Conservation (phyloP, 2,888 invertebrate species). For the Drosophila rellima region DNA sequence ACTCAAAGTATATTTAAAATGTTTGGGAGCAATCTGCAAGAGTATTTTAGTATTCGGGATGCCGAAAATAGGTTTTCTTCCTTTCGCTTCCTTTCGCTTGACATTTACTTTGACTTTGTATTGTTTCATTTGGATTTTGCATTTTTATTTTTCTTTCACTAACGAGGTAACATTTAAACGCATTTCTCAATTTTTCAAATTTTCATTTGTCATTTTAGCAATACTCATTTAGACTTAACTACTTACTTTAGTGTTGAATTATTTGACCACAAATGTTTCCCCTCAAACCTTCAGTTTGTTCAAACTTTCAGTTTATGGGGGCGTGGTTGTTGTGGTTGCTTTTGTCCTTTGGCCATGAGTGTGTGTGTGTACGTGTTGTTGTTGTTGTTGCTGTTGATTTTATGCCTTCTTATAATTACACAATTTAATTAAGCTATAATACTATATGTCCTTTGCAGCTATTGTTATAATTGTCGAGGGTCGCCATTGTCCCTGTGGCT, state of each 20-base stretch:
- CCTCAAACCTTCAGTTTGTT: no score
- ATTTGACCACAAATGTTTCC: slow-evolving; percentile 10
- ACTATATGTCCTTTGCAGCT: slow-evolving; percentile 47
- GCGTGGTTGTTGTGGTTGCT: slow-evolving; percentile 15
- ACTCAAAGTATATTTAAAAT: neutral
- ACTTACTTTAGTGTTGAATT: slow-evolving; percentile 43
- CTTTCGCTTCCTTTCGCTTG: neutral
- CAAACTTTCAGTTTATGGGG: neutral
- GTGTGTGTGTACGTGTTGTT: slow-evolving; percentile 23
- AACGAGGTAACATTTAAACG: slow-evolving; percentile 84
- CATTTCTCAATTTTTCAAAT: slow-evolving; percentile 40
- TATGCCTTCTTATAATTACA: slow-evolving; percentile 60
- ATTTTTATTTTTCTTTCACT: slow-evolving; percentile 46
- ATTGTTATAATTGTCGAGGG: slow-evolving; percentile 11
- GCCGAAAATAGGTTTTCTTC: neutral
- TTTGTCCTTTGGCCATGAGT: slow-evolving; percentile 31
- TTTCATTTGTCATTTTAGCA: slow-evolving; percentile 26
- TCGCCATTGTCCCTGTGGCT: slow-evolving; percentile 1
- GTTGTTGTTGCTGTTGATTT: slow-evolving; percentile 22
- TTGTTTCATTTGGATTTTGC: slow-evolving; percentile 16
- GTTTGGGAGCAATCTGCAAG: neutral
- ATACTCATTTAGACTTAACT: slow-evolving; percentile 53
- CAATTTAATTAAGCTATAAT: slow-evolving; percentile 75
- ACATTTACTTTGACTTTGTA: slow-evolving; percentile 23
- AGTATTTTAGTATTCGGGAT: slow-evolving; percentile 5